Base-by-base conservation (phyloP, 2,888 invertebrate species). In the Ennomos fuscantarius region DNA sequence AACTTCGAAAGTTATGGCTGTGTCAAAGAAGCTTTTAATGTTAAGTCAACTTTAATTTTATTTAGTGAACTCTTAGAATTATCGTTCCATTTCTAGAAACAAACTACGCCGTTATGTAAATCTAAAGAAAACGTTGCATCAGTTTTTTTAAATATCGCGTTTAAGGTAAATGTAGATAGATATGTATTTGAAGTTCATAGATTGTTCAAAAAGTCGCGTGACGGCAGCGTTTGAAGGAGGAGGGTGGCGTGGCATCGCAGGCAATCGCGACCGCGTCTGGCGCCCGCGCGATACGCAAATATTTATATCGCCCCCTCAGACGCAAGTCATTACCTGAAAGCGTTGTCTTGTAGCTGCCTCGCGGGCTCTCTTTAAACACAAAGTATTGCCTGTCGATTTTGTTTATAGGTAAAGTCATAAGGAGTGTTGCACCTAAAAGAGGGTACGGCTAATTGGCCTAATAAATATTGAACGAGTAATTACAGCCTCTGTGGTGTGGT, bases 261-360 rank as follows among this genome's bases (percentile, higher is more conserved):
- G 62, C 36, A 45, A 58, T 62, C 68, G 68, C 74, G 72, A 67
- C 72, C 71, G 69, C 69, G 68, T 55, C 64, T 62, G 72, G 63
- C 69, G 68, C 64, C 67, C 66, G 69, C 76, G 78, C 81, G 83
- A 87, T 87, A 88, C 86, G 84, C 86, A 87, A 87, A 88, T 87
- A 86, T 89, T 87, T 86, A 87, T 84, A 84, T 74, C 79, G 68
- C 70, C 76, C 52, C 71, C 66, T 60, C 64, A 70, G 69, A 78
- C 78, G 80, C 83, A 85, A 87, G 85, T 85, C 84, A 87, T 85
- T 78, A 81, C 77, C 80, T 88, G 83, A 89, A 91, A 90, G 89
- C 89, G 84, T 88, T 85, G 79, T 84, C 88, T 89, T 88, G 89
- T 90, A 81, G 66, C 66, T 41, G 52, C 60, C 57, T 52, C 74